Base-by-base conservation (phyloP, 1,140 invertebrate species). In the Branchinecta lynchi region DNA sequence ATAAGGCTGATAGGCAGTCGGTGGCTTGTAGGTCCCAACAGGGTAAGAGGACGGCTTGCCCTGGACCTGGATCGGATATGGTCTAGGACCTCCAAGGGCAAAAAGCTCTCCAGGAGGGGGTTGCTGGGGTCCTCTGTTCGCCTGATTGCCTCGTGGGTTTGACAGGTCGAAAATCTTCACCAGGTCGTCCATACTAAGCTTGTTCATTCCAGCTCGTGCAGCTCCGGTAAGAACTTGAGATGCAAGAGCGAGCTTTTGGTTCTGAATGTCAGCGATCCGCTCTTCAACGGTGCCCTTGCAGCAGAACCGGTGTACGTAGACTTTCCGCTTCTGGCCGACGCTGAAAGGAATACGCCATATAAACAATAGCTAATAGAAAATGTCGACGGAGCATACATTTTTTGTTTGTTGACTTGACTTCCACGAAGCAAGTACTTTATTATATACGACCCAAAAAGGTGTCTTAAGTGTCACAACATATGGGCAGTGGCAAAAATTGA, bases 271-370 rank as follows among this genome's bases (percentile, higher is more conserved):
- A 67, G 87, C 80, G 72, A 96, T 92, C 60, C 86, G 83, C 74
- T 92, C 85, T 78, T 96, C 93, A 43, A 96, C 88, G 0, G 92
- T 93, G 45, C 90, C 85, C 69, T 83, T 77, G 70, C 87, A 88
- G 72, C 94, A 81, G 77, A 94, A 90, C 75, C 90, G 91, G 76
- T 94, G 92, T 66, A 96, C 86, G 69, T 84, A 82, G 0, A 95
- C 92, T 75, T 83, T 76, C 76, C 87, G 89, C 15, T 77, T 85
- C 77, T 97, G 93, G 0, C 93, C 93, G 66, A 95, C 86, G 70
- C 51, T 60, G 51, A 60, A 60, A 60, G 32, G 32, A 32, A 32
- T 32, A 32, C 32, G 5, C 32, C 32, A 32, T 32, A 32, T 32
- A 32, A 32, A 32, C 5, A 32, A 32, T 32, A 32, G 32, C 32